Conservation (phyloP, 2,113 vertebrate genomes). For the Pseudonaja textilis region DNA sequence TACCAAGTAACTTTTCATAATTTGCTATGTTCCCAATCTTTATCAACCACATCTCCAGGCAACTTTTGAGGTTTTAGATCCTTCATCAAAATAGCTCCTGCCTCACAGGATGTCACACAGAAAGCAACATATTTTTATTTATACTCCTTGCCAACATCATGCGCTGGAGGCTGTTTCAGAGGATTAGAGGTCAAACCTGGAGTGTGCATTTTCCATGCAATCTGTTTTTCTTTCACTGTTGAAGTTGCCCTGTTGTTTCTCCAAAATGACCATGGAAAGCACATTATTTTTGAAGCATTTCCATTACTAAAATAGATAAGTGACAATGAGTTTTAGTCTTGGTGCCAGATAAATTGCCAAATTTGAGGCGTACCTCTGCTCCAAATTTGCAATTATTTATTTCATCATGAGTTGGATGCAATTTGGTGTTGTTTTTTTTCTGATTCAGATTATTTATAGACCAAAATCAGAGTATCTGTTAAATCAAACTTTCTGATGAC, state of each 20-base stretch:
- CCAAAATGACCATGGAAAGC: neutral
- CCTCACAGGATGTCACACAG: no score
- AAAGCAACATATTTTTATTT: neutral
- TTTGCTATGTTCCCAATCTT: neutral
- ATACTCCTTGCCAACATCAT: neutral
- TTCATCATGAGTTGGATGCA: neutral
- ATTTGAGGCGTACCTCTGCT: neutral
- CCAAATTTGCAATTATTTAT: neutral
- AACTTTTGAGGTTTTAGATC: neutral
- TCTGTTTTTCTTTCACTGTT: neutral
- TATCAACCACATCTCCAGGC: neutral
- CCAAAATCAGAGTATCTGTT: neutral
- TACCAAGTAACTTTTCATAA: neutral
- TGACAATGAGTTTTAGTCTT: neutral
- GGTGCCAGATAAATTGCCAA: neutral
- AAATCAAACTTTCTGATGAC: neutral
- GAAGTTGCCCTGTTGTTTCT: neutral
- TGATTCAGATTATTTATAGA: neutral
- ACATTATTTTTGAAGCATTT: neutral
- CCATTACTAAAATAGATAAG: neutral
- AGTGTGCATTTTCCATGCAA: neutral
- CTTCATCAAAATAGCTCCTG: neutral
- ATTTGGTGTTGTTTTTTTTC: neutral
- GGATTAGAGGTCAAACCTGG: neutral
- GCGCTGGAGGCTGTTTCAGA: neutral